A percentile compares a stretch with the other conserved stretches of the same genome.
Evolutionary conservation across 2,113 vertebrate genomes (phyloP).

Genomic region (Sinocyclocheilus maitianheensis): DNA sequence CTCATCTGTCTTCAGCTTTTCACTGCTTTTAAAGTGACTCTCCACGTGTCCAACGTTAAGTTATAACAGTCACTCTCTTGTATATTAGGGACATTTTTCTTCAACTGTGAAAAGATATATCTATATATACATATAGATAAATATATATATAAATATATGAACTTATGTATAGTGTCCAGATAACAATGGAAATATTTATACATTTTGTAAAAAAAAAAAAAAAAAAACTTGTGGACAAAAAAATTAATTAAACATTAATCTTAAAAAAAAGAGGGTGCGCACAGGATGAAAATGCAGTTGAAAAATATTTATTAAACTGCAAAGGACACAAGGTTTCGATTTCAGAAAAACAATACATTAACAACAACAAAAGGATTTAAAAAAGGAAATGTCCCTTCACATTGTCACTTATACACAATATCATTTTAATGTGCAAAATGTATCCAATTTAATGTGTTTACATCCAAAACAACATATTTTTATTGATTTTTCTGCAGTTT

Average conservation of each 20-base stretch:
- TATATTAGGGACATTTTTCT: constrained; percentile 82
- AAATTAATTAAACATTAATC: too few relatives aligned
- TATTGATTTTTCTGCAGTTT: constrained; percentile 98
- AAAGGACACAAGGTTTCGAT: constrained; percentile 90
- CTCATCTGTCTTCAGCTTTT: constrained; percentile 74
- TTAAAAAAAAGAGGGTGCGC: constrained; percentile 57
- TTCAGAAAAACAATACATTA: constrained; percentile 64
- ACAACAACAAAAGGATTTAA: constrained; percentile 69
- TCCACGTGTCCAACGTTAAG: constrained; percentile 72
- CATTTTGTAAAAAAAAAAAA: constrained; percentile 72
- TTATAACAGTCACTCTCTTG: constrained; percentile 76
- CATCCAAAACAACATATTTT: constrained; percentile 98
- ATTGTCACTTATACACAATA: constrained; percentile 86
- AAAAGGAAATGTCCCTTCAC: constrained; percentile 90
- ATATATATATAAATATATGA: constrained; percentile 72
- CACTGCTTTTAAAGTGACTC: constrained; percentile 76
- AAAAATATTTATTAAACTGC: constrained; percentile 67
- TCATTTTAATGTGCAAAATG: constrained; percentile 98
- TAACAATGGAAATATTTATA: constrained; percentile 82
- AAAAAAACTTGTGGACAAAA: constrained; percentile 26
- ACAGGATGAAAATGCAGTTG: constrained; percentile 59
- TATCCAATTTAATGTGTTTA: constrained; percentile 99
- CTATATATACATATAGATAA: constrained; percentile 77
- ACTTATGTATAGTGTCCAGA: constrained; percentile 79
- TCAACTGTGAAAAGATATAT: constrained; percentile 80